Base-by-base conservation (phyloP, 2,888 invertebrate species). In the Axea sp. region DNA sequence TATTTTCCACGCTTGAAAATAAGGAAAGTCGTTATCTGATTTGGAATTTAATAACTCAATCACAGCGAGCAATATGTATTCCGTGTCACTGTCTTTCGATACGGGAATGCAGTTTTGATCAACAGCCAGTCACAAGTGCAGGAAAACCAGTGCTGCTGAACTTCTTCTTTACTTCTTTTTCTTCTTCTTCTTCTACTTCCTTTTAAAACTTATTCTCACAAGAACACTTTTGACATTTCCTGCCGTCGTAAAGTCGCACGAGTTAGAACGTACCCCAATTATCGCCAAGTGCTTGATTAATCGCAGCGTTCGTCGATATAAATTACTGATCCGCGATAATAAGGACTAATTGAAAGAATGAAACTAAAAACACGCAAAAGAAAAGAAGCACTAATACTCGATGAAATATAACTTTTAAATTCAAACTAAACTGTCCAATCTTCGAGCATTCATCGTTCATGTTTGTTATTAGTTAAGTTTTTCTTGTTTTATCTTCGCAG, bases 191-290 rank as follows among this genome's bases (percentile, higher is more conserved):
- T 11, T 31, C 39, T 55, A 9, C 9, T 19, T 19, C 12, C 14
- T 14, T 43, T 15, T 14, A 24, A 12, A 28, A 22, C 31, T 37
- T 43, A 0, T 30, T 28, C 22, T 22, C 8, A 5, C 2, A 3
- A 8, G 30, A 30, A 39, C 39, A 57, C 31, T 33, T 3, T 14
- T 43, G 45, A 59, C 59, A 45, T 14, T 59, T 59, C 45, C 45
- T 45, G 39, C n/a, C 15, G 59, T 59, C 35, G 43, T 28, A 45
- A 37, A 35, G 19, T 37, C 51, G 31, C 49, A 51, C 26, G 39
- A 49, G 22, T 53, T 43, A 31, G 45, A 59, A 31, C 51, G 59
- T 30, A 49, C 45, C 51, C 51, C 59, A 60, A 60, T 45, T 19
- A 57, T 45, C 33, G 35, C 33, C 14, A 39, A 30, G 67, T 22